Evolutionary conservation across 2,113 vertebrate genomes (phyloP).

Genomic region (Euleptes europaea): DNA sequence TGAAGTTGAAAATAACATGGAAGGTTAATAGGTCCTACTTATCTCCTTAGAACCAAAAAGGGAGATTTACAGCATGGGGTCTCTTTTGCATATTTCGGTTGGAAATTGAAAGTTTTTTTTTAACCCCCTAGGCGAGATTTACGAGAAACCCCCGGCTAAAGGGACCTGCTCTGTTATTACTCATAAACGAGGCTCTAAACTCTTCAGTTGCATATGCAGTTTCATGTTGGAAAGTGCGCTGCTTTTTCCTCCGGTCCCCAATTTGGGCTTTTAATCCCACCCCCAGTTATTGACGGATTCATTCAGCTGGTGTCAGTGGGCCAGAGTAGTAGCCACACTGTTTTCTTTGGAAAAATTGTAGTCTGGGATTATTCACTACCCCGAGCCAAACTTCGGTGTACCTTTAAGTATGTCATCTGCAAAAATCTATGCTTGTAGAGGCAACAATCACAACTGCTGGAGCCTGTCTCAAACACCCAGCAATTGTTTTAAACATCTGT

Average conservation of each 20-base stretch:
- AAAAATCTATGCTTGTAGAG: too few species aligned
- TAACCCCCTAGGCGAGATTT: slow-evolving; percentile 59
- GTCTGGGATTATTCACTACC: too few species aligned
- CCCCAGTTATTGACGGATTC: rapidly evolving
- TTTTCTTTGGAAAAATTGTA: too few species aligned
- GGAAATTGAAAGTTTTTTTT: slow-evolving; percentile 64
- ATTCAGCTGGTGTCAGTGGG: neutral
- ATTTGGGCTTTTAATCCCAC: neutral
- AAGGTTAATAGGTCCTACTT: slow-evolving; percentile 95
- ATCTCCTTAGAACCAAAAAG: slow-evolving; percentile 77
- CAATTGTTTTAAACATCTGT: too few species aligned
- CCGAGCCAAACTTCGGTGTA: too few species aligned
- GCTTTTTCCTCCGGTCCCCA: neutral
- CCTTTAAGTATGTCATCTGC: too few species aligned
- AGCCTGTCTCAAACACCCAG: too few species aligned
- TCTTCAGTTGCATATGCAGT: neutral
- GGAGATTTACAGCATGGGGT: slow-evolving; percentile 71
- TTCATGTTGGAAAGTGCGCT: neutral
- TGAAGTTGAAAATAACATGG: slow-evolving; percentile 96
- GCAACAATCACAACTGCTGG: too few species aligned
- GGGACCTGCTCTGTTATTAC: slow-evolving; percentile 38
- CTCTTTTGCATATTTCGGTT: slow-evolving; percentile 73
- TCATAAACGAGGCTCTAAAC: slow-evolving; percentile 31
- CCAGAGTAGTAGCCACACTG: neutral
- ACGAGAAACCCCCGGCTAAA: slow-evolving; percentile 41